A percentile compares a stretch with the other conserved stretches of the same genome.
These are phyloP conservation scores for Melanophora roralis DNA, from an alignment of 2,888 invertebrate species.

Conservation along the genomic window DNA sequence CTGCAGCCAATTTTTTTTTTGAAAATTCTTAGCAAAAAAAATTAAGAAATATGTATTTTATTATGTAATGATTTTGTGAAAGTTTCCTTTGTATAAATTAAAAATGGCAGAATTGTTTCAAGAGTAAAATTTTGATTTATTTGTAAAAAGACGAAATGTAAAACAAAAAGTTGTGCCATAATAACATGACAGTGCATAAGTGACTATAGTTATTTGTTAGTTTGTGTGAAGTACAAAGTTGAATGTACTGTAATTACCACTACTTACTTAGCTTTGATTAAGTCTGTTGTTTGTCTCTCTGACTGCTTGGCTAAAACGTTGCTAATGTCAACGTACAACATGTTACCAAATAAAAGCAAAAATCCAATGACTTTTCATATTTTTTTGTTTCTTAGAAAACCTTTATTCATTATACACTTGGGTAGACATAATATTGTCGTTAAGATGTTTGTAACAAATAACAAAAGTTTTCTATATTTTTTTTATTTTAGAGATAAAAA, in stretches of 20 bases:
- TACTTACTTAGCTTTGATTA: conserved; percentile 28
- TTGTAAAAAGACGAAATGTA: neutral
- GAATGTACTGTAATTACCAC: conserved; percentile 55
- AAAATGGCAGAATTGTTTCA: too few relatives aligned
- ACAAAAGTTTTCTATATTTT: neutral
- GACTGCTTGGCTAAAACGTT: conserved; percentile 20
- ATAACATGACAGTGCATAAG: conserved; percentile 27
- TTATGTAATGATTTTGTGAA: too few relatives aligned
- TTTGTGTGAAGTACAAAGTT: conserved; percentile 19
- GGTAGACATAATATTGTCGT: neutral
- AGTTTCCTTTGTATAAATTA: too few relatives aligned
- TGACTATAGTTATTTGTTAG: neutral
- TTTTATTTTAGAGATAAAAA: too few relatives aligned
- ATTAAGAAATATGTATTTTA: too few relatives aligned
- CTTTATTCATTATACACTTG: neutral
- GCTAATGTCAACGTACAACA: conserved; percentile 46
- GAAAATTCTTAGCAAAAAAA: too few relatives aligned
- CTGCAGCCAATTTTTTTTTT: too few relatives aligned
- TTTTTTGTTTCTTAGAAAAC: neutral
- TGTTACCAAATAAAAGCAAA: conserved; percentile 39
- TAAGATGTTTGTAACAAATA: neutral
- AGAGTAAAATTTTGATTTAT: conserved; percentile 11
- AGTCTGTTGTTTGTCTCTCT: neutral
- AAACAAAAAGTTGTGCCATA: conserved; percentile 34
- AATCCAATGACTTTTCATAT: conserved; percentile 5